These are phyloP conservation scores for Peucedramus taeniatus DNA, from an alignment of 2,113 vertebrate species.

Conservation along the genomic window DNA sequence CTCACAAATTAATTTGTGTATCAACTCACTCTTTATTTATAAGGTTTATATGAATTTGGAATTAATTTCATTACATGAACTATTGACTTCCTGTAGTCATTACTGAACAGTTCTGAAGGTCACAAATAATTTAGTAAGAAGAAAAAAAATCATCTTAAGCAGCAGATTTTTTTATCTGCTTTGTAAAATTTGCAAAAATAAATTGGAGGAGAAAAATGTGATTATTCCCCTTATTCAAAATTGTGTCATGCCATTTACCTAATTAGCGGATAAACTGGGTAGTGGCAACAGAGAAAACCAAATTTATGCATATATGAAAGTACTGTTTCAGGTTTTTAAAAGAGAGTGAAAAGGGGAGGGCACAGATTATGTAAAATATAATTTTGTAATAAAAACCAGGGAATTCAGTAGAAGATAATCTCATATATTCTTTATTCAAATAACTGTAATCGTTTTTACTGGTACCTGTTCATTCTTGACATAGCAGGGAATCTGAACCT, in stretches of 20 bases:
- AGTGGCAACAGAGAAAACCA: neutral
- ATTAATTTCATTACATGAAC: neutral
- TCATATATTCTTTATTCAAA: neutral
- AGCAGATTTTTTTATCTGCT: neutral
- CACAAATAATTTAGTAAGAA: neutral
- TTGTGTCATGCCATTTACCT: neutral
- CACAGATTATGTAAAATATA: neutral
- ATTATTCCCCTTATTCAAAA: neutral
- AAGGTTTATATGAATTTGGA: neutral
- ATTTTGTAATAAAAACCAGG: neutral
- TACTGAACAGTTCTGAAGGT: neutral
- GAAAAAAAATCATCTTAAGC: neutral
- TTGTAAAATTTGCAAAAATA: neutral
- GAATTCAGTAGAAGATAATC: neutral
- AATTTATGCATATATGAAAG: neutral
- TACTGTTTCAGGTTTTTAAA: neutral
- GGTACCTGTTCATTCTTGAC: neutral
- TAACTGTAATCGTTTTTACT: neutral
- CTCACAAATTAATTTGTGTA: neutral
- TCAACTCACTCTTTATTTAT: neutral
- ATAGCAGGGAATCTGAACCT: neutral
- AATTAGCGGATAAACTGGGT: neutral
- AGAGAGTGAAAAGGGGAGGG: neutral
- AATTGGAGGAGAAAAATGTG: neutral
- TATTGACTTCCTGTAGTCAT: neutral